Evolutionary conservation across 2,797 vertebrate genomes (phyloP).

Genomic region (Luscinia luscinia): DNA sequence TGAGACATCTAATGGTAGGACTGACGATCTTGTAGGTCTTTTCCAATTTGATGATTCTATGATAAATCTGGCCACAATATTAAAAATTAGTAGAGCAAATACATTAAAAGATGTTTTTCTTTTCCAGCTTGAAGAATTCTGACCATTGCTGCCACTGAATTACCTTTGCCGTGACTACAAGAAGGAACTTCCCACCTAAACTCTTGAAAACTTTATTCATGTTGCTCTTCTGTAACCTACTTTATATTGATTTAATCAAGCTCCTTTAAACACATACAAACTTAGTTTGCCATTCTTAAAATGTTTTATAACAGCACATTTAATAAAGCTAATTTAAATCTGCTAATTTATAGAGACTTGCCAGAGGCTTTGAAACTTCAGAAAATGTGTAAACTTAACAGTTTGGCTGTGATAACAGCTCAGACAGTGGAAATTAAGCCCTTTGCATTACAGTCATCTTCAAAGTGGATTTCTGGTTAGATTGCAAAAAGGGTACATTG

Average conservation of each 20-base stretch:
- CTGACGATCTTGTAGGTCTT: not conserved
- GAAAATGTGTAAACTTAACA: constrained; percentile 75
- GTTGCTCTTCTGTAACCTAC: constrained; percentile 71
- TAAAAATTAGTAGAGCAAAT: not conserved
- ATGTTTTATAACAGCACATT: constrained; percentile 77
- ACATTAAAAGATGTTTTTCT: not conserved
- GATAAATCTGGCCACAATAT: not conserved
- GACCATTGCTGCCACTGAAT: not conserved
- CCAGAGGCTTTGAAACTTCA: constrained; percentile 74
- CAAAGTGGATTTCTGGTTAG: constrained; percentile 1
- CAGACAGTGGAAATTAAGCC: constrained; percentile 63
- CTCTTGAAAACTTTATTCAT: constrained; percentile 68
- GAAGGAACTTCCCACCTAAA: constrained; percentile 48
- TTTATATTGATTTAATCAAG: constrained; percentile 71
- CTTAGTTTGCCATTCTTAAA: constrained; percentile 64
- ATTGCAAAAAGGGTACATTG: not conserved
- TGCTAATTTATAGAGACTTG: constrained; percentile 76
- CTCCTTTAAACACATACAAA: constrained; percentile 73
- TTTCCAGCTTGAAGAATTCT: not conserved
- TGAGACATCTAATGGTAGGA: not conserved
- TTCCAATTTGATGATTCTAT: not conserved
- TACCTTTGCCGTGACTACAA: constrained; percentile 17
- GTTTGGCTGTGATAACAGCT: constrained; percentile 72
- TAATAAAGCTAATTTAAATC: constrained; percentile 80
- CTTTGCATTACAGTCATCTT: constrained; percentile 49